Conservation (phyloP, 2,888 invertebrate genomes). For the Noctuana brunneofusca region DNA sequence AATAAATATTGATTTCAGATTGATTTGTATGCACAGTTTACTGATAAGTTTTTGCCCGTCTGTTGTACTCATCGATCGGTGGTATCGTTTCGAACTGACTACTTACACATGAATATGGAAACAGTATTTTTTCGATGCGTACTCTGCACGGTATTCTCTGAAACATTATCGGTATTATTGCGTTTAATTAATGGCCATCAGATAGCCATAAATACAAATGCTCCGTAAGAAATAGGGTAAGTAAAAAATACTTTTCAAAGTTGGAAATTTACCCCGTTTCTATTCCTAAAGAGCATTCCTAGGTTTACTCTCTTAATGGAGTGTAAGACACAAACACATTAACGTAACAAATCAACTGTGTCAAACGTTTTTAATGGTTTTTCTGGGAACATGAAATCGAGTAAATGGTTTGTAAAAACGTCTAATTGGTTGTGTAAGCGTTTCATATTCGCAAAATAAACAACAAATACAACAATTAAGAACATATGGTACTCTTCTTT, state of each 20-base stretch:
- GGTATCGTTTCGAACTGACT: conserved; percentile 13
- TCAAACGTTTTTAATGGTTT: background rate
- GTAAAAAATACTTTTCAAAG: conserved; percentile 18
- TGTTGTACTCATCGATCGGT: conserved; percentile 20
- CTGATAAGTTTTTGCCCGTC: conserved; percentile 18
- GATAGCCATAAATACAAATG: conserved; percentile 28
- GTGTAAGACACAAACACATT: conserved; percentile 1
- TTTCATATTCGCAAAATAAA: too few relatives aligned
- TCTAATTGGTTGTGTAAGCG: too few relatives aligned
- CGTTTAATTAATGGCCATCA: conserved; percentile 31
- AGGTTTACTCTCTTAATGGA: conserved; percentile 10
- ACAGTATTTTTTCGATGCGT: conserved; percentile 29
- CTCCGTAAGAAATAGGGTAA: conserved; percentile 6
- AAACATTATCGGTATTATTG: conserved; percentile 27
- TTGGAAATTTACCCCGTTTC: conserved; percentile 13
- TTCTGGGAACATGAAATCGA: background rate
- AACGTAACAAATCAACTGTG: conserved; percentile 8
- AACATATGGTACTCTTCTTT: too few relatives aligned
- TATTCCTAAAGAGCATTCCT: conserved; percentile 1
- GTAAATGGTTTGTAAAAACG: background rate
- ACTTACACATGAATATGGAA: conserved; percentile 23
- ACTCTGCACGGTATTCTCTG: conserved; percentile 17
- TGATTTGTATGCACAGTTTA: conserved; percentile 19
- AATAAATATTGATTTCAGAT: conserved; percentile 3
- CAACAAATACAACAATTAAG: too few relatives aligned